A percentile compares a stretch with the other conserved stretches of the same genome.
Evolutionary conservation across 2,888 invertebrate genomes (phyloP).

Genomic region (Chalcis sispes): DNA sequence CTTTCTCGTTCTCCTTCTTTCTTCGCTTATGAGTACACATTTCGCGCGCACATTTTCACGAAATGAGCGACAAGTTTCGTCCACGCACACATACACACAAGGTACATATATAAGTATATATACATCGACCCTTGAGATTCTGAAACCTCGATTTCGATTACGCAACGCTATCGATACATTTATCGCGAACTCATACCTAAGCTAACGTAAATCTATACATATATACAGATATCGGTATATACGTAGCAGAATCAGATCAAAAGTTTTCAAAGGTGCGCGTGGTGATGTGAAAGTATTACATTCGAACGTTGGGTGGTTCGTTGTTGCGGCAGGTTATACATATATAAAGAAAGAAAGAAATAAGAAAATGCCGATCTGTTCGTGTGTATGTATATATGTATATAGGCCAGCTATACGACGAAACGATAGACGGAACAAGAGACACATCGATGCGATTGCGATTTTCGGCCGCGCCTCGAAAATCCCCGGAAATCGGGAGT

Average conservation of each 20-base stretch:
- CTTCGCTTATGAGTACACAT: no score
- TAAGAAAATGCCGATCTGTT: slow-evolving; percentile 29
- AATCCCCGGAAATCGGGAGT: slow-evolving; percentile 37
- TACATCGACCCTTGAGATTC: slow-evolving; percentile 20
- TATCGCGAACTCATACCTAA: slow-evolving; percentile 42
- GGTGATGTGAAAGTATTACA: slow-evolving; percentile 59
- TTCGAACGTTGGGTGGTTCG: slow-evolving; percentile 30
- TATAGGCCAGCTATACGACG: background rate
- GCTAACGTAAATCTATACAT: no score
- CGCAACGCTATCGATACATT: slow-evolving; percentile 55
- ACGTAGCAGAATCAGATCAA: slow-evolving; percentile 45
- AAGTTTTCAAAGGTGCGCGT: slow-evolving; percentile 39
- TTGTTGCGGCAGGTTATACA: slow-evolving; percentile 48
- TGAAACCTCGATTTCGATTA: slow-evolving; percentile 50
- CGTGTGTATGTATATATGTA: no score
- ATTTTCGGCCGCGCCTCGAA: slow-evolving; percentile 31
- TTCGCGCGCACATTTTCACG: slow-evolving; percentile 15
- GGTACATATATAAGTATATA: background rate
- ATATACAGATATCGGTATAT: background rate
- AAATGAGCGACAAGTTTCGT: background rate
- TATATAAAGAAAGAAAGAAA: no score
- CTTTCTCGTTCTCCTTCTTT: background rate
- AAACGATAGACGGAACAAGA: slow-evolving; percentile 13
- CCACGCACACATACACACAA: background rate
- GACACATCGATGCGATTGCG: background rate